These are phyloP conservation scores for Leptogaster cylindrica DNA, from an alignment of 2,888 invertebrate species.

Conservation along the genomic window DNA sequence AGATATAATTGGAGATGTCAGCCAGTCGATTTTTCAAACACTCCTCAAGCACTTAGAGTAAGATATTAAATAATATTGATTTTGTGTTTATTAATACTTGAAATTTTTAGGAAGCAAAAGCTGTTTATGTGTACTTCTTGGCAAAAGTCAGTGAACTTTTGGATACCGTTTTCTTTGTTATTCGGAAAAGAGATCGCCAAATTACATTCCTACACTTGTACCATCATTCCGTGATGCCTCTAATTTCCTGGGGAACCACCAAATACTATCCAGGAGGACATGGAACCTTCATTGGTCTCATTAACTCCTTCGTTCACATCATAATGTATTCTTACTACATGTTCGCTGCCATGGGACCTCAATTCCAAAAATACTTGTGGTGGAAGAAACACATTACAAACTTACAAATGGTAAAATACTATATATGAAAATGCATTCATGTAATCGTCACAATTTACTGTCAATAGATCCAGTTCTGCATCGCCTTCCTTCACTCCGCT, in stretches of 20 bases:
- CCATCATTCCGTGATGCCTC: slow-evolving; percentile 94
- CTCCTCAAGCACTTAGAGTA: slow-evolving; percentile 81
- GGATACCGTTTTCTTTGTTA: slow-evolving; percentile 91
- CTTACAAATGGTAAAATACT: slow-evolving; percentile 79
- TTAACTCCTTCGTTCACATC: slow-evolving; percentile 94
- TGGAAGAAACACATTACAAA: slow-evolving; percentile 94
- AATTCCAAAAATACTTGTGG: slow-evolving; percentile 86
- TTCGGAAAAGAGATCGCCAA: slow-evolving; percentile 89
- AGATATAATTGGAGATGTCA: slow-evolving; percentile 91
- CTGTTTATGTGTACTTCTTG: slow-evolving; percentile 84
- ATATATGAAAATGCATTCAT: neutral
- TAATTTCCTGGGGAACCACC: slow-evolving; percentile 91
- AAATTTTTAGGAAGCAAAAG: slow-evolving; percentile 67
- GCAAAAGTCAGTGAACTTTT: slow-evolving; percentile 89
- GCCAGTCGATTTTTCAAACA: slow-evolving; percentile 82
- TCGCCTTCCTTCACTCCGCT: slow-evolving; percentile 84
- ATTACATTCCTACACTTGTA: slow-evolving; percentile 90
- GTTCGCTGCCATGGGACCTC: slow-evolving; percentile 86
- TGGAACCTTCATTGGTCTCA: slow-evolving; percentile 81
- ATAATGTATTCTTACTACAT: slow-evolving; percentile 94
- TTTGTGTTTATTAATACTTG: neutral
- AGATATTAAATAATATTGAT: slow-evolving; percentile 52
- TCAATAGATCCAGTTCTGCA: slow-evolving; percentile 83
- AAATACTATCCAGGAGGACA: slow-evolving; percentile 89
- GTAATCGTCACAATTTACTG: slow-evolving; percentile 41